Evolutionary conservation across 2,888 invertebrate species (phyloP), one percentile per base, ranked within the genome.

Genomic region (Enchytraeus crypticus): DNA sequence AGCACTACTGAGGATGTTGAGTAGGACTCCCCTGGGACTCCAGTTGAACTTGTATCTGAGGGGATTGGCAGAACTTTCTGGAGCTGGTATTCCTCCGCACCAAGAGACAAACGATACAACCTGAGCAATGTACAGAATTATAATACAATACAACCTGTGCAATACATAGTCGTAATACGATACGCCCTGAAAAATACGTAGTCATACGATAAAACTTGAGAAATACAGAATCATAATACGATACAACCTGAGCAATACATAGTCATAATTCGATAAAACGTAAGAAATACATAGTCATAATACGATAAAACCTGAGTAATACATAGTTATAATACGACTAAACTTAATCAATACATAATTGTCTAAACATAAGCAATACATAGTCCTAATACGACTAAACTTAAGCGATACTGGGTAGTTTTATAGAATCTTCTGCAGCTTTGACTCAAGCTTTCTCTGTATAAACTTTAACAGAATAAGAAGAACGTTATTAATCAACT

Each of bases 81-180:
- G 97, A 0, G 97, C 96, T 0, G 98, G 98, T 30, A 99, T 81
- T 61, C 98, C 88, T 66, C 98, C 98, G 73, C 98, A 98, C 81
- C 89, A 99, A 0, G 95, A 96, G 0, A 92, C 86, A 75, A 96
- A 98, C 0, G 95, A 95, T 64, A 89, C 90, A 14, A 97, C 85
- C 79, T 82, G 70, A 3, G n/a, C n/a, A n/a, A n/a, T n/a, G n/a
- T n/a, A n/a, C n/a, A n/a, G n/a, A n/a, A n/a, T n/a, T n/a, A n/a
- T n/a, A 71, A 66, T 38, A 64, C 26, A 57, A 29, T n/a, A 18
- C 43, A 2, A 53, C 2, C 14, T 53, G 21, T 32, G 27, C 2
- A 30, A 26, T 23, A 27, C 2, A 49, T 32, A 3, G 34, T 33
- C n/a, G n/a, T n/a, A n/a, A n/a, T n/a, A n/a, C n/a, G n/a, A n/a